Evolutionary conservation across 2,113 vertebrate genomes (phyloP), one percentile per base, ranked within the genome.

Genomic region (Hemiscyllium ocellatum): DNA sequence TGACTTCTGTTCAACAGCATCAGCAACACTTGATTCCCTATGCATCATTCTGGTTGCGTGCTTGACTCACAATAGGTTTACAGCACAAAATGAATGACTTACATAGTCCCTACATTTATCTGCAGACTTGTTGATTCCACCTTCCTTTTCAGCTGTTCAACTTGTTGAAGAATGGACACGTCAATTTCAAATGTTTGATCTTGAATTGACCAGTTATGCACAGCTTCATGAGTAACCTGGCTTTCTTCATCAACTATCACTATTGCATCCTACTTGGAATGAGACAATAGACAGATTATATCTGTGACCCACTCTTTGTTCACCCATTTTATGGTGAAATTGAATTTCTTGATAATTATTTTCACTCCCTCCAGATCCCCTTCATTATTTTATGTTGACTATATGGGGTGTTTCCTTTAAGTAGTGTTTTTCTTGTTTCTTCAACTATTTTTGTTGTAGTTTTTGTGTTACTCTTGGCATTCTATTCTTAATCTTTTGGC

Each of bases 131-230:
- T 98, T 52, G 98, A 98, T 85, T 98, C 97, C 96, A 99, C 98
- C 97, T 98, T 98, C 96, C 98, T 98, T 96, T 99, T 98, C 96
- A 99, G 97, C 96, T 98, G 97, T 97, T 99, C 98, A 95, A 99
- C 98, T 96, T 98, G 98, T 96, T 98, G 98, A 96, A 99, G 98
- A 96, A 98, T 97, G 96, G 96, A 96, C 96, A 99, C 97, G 96
- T 99, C 99, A 97, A 98, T 97, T 96, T 99, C 98, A 98, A 99
- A 98, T 83, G 98, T 98, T 97, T 99, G 98, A 95, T 99, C 98
- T 97, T 99, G 98, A 96, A 99, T 97, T 96, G 98, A 99, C 99
- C 99, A 99, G 96, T 97, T 98, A 96, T 98, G 98, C 96, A 99
- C 97, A 26, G 97, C 97, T 96, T 98, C 98, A 96, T 97, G 98